Conservation (phyloP, 2,797 vertebrate species). For the Acrossocheilus fasciatus region DNA sequence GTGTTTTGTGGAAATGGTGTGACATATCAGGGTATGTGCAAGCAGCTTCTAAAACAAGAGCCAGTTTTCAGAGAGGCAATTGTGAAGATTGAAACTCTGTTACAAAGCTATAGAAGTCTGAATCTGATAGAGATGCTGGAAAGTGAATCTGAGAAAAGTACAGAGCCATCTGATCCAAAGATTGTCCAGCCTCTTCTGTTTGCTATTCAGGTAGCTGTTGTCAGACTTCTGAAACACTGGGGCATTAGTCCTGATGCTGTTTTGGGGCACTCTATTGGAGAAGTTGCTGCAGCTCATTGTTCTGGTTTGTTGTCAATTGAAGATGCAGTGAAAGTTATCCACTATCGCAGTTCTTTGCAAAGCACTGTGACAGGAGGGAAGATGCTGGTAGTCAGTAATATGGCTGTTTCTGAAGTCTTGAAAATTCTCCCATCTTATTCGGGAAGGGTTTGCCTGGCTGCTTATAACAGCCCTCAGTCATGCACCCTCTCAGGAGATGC, state of each 20-base stretch:
- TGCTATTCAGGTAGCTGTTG: slow-evolving; percentile 83
- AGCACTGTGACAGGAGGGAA: too few species aligned
- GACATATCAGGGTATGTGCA: slow-evolving; percentile 14
- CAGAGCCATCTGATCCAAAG: slow-evolving; percentile 74
- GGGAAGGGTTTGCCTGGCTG: slow-evolving; percentile 80
- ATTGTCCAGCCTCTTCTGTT: slow-evolving; percentile 85
- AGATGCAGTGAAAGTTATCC: too few species aligned
- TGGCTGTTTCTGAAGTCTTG: slow-evolving; percentile 74
- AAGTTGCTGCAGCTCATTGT: slow-evolving; percentile 86
- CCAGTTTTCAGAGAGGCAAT: slow-evolving; percentile 42
- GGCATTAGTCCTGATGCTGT: slow-evolving; percentile 79
- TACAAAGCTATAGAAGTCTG: slow-evolving; percentile 67
- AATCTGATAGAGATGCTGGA: slow-evolving; percentile 75
- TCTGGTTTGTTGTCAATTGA: slow-evolving; percentile 70
- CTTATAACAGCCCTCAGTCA: slow-evolving; percentile 84
- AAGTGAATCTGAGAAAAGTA: slow-evolving; percentile 64
- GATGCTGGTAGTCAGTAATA: too few species aligned
- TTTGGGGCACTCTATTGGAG: slow-evolving; percentile 86
- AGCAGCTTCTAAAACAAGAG: slow-evolving; percentile 74
- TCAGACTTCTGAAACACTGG: slow-evolving; percentile 81
- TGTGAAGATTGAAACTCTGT: slow-evolving; percentile 73
- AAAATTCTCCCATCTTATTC: slow-evolving; percentile 69
- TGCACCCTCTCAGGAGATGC: slow-evolving; percentile 86
- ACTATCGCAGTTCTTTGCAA: too few species aligned
- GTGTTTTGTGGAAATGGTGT: slow-evolving; percentile 80